Conservation (phyloP, 1,140 invertebrate genomes). For the Aleiodes sp. region DNA sequence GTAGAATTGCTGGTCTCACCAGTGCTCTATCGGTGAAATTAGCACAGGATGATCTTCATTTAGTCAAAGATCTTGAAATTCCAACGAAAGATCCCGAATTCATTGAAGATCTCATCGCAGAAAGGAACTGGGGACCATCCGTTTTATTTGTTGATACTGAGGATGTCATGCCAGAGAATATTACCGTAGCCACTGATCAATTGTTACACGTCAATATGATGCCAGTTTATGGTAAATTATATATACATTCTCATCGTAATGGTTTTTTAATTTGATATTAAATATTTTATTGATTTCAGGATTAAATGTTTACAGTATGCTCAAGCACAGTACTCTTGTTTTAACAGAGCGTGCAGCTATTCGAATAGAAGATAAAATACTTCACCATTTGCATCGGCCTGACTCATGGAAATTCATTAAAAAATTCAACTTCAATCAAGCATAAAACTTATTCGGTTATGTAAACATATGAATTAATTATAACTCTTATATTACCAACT, state of each 20-base stretch:
- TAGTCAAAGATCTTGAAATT: conserved; percentile 88
- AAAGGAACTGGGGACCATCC: conserved; percentile 94
- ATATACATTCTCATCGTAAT: background rate
- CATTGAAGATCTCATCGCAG: conserved; percentile 81
- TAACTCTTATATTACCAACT: too few relatives aligned
- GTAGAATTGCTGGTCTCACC: conserved; percentile 81
- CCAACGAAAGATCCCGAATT: conserved; percentile 84
- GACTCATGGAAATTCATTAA: conserved; percentile 55
- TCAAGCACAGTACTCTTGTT: conserved; percentile 95
- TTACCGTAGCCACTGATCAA: conserved; percentile 79
- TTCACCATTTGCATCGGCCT: conserved; percentile 79
- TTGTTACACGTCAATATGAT: conserved; percentile 91
- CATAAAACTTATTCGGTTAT: conserved; percentile 32
- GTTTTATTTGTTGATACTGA: conserved; percentile 90
- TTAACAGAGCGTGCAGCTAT: conserved; percentile 87
- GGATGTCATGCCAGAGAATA: conserved; percentile 88
- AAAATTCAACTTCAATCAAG: conserved; percentile 45
- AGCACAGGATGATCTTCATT: conserved; percentile 93
- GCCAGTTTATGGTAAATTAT: conserved; percentile 84
- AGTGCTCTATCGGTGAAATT: conserved; percentile 88
- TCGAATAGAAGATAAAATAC: conserved; percentile 85
- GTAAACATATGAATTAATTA: background rate
- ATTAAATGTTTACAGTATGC: conserved; percentile 87
- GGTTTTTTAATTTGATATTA: conserved; percentile 5
- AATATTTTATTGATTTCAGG: conserved; percentile 57